A percentile compares a stretch with the other conserved stretches of the same genome.
Conservation (phyloP, 2,113 vertebrate species). For the Eubucco bourcierii region DNA sequence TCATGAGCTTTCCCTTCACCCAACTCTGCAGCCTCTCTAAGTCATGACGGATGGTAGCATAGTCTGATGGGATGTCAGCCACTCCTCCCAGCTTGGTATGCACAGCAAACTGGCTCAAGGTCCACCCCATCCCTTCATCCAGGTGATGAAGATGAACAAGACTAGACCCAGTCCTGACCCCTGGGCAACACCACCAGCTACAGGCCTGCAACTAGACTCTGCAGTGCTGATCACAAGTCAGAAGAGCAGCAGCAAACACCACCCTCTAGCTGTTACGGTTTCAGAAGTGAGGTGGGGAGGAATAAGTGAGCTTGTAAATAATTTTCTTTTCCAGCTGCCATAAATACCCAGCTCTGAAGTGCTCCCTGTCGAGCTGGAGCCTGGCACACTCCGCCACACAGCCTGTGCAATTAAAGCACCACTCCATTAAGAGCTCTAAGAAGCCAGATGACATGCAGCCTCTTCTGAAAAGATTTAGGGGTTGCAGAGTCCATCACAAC, state of each 20-base stretch:
- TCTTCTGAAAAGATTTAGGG: neutral
- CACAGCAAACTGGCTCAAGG: too few species aligned
- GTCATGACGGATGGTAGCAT: too few species aligned
- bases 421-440: slow-evolving; percentile 1
- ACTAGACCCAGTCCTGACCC: too few species aligned
- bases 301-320: neutral
- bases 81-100: too few species aligned
- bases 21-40: too few species aligned
- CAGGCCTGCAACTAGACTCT: too few species aligned
- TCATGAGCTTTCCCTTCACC: too few species aligned
- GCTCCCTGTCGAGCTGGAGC: neutral
- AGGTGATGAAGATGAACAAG: too few species aligned
- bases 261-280: neutral
- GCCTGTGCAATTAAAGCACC: neutral
- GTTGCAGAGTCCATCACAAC: neutral
- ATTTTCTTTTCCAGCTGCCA: neutral
- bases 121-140: too few species aligned
- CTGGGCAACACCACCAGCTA: too few species aligned
- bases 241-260: neutral
- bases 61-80: too few species aligned
- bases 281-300: neutral
- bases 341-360: neutral
- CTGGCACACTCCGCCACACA: neutral
- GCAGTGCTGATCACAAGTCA: too few species aligned
- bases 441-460: neutral